Evolutionary conservation across 2,113 vertebrate genomes (phyloP).

Genomic region (Callipepla squamata): DNA sequence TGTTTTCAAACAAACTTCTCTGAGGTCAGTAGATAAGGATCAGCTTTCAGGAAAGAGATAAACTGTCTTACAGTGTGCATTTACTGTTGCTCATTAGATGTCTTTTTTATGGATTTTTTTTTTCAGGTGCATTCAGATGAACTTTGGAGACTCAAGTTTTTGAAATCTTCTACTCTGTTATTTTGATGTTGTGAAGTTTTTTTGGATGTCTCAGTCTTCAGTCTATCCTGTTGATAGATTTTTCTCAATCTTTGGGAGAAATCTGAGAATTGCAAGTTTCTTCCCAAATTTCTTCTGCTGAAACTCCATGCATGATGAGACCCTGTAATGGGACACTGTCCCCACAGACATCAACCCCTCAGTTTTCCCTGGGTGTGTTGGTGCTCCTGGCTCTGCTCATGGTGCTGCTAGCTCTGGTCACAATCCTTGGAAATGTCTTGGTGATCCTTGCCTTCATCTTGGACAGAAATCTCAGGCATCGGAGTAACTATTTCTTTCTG

Average conservation of each 20-base stretch:
- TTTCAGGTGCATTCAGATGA: not conserved
- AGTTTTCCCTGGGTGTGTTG: constrained; percentile 59
- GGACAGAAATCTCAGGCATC: constrained; percentile 88
- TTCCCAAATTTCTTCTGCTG: not conserved
- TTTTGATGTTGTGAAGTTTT: not conserved
- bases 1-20: not conserved
- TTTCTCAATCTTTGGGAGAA: not conserved
- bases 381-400: constrained; percentile 82
- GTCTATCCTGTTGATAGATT: not conserved
- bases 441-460: constrained; percentile 88
- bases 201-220: not conserved
- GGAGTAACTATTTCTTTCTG: constrained; percentile 88
- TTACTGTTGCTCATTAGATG: not conserved
- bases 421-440: constrained; percentile 84
- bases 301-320: fast-evolving
- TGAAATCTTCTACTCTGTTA: not conserved
- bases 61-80: not conserved
- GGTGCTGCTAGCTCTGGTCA: constrained; percentile 82
- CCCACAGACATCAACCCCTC: not conserved
- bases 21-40: not conserved
- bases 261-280: not conserved
- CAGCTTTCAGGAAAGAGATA: not conserved
- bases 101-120: not conserved
- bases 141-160: fast-evolving
- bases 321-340: not conserved